Percentiles rank a stretch among this genome's conserved stretches.
Evolutionary conservation across 2,113 vertebrate species (phyloP).

Genomic region (Gymnorhina tibicen): DNA sequence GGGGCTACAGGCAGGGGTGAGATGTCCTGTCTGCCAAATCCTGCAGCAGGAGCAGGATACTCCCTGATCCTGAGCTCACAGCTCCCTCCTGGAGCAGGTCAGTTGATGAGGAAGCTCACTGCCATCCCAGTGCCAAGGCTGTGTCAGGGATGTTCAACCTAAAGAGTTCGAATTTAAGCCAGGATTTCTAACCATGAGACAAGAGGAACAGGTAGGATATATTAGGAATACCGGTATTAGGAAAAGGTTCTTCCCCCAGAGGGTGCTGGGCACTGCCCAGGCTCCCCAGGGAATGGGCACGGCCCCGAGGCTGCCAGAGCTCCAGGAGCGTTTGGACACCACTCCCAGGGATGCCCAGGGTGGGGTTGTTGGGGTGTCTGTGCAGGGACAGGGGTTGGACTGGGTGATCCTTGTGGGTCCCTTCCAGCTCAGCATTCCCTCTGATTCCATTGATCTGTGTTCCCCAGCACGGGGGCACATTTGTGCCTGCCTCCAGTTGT

Average conservation of each 20-base stretch:
- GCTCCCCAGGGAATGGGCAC: background rate
- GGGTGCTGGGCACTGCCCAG: background rate
- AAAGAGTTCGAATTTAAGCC: background rate
- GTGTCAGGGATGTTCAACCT: background rate
- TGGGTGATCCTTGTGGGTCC: background rate
- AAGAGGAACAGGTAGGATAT: background rate
- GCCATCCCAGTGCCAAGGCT: background rate
- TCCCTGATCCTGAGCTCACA: background rate
- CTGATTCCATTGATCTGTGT: background rate
- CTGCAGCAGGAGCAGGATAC: background rate
- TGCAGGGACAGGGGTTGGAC: accelerated
- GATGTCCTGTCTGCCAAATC: background rate
- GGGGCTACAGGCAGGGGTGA: background rate
- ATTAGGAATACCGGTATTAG: background rate
- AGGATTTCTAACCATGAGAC: background rate
- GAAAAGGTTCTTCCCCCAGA: background rate
- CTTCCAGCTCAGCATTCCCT: background rate
- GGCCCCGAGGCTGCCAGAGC: background rate
- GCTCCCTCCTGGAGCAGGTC: background rate
- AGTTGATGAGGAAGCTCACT: background rate
- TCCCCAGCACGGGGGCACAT: background rate
- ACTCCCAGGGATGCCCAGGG: background rate
- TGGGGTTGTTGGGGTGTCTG: background rate
- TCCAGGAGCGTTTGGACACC: background rate
- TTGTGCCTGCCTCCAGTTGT: no score